A percentile compares a stretch with the other conserved stretches of the same genome.
These are phyloP conservation scores for Listrodromus nycthemerus DNA, from an alignment of 2,888 invertebrate genomes.

Conservation along the genomic window DNA sequence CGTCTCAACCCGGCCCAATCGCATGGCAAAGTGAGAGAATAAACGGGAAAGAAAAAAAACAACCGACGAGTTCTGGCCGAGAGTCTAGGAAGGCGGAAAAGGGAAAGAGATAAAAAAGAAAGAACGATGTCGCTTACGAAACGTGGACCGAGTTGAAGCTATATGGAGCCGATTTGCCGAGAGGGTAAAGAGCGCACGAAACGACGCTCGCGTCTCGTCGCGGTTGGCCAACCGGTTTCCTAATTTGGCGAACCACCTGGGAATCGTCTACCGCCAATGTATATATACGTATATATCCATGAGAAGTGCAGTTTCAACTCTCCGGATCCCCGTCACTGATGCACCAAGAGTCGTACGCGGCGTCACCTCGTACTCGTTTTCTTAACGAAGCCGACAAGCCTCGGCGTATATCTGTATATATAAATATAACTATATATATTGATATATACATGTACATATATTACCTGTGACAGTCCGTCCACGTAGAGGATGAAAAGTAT, in stretches of 20 bases:
- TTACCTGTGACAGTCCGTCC: not conserved
- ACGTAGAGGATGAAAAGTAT: not conserved
- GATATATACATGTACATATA: not conserved
- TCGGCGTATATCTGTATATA: not conserved
- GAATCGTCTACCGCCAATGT: slow-evolving; percentile 59
- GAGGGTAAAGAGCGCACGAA: slow-evolving; percentile 38
- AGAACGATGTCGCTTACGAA: slow-evolving; percentile 29
- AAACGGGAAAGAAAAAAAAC: slow-evolving; percentile 8
- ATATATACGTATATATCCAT: slow-evolving; percentile 59
- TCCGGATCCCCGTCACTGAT: slow-evolving; percentile 27
- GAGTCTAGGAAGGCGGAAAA: slow-evolving; percentile 3
- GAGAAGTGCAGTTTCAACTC: slow-evolving; percentile 51
- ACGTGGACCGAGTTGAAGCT: slow-evolving; percentile 1
- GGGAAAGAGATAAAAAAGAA: slow-evolving; percentile 3
- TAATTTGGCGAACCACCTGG: slow-evolving; percentile 72
- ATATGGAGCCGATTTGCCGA: slow-evolving; percentile 10
- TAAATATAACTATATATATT: not conserved
- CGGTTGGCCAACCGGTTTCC: slow-evolving; percentile 76
- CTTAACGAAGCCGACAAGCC: slow-evolving; percentile 46
- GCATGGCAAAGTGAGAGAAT: slow-evolving; percentile 35
- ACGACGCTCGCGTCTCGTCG: slow-evolving; percentile 47
- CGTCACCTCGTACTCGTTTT: slow-evolving; percentile 59
- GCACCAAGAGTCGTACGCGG: slow-evolving; percentile 33
- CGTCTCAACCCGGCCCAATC: slow-evolving; percentile 20
- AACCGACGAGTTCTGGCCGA: not conserved